Evolutionary conservation across 64 coral and sea anemone species (phyloP).

Genomic region (Orbicella faveolata): DNA sequence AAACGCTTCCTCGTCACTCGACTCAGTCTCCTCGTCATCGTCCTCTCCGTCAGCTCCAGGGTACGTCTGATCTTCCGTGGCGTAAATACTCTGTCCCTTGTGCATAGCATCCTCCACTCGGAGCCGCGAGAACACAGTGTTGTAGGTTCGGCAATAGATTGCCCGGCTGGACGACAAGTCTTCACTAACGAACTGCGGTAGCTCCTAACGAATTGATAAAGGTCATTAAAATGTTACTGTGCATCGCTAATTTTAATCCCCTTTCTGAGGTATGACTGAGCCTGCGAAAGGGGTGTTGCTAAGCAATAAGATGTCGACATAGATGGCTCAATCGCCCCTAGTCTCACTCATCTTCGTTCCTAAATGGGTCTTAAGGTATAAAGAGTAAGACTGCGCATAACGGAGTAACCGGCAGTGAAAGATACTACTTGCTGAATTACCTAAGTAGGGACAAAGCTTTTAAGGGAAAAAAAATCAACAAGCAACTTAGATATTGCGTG

Average conservation of each 20-base stretch:
- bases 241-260: background rate
- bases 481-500: background rate
- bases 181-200: slow-evolving; percentile 25
- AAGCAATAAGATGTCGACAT: too few relatives aligned
- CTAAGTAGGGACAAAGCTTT: too few relatives aligned
- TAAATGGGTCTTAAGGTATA: too few relatives aligned
- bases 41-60: slow-evolving; percentile 20
- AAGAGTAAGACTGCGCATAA: too few relatives aligned
- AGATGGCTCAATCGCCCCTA: too few relatives aligned
- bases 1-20: slow-evolving; percentile 50
- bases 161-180: background rate
- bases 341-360: too few relatives aligned
- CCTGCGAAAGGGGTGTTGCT: too few relatives aligned
- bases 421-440: background rate
- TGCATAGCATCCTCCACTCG: slow-evolving; percentile 61
- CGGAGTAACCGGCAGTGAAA: background rate
- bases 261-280: too few relatives aligned
- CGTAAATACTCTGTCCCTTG: slow-evolving; percentile 56
- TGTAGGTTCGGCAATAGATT: slow-evolving; percentile 25
- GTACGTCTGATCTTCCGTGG: slow-evolving; percentile 46
- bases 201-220: slow-evolving; percentile 9
- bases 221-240: background rate
- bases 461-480: background rate
- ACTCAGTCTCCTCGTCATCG: slow-evolving; percentile 32
- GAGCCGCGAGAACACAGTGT: slow-evolving; percentile 44